Evolutionary conservation across 2,113 vertebrate species (phyloP), one percentile per base, ranked within the genome.

Genomic region (Malurus melanocephalus): DNA sequence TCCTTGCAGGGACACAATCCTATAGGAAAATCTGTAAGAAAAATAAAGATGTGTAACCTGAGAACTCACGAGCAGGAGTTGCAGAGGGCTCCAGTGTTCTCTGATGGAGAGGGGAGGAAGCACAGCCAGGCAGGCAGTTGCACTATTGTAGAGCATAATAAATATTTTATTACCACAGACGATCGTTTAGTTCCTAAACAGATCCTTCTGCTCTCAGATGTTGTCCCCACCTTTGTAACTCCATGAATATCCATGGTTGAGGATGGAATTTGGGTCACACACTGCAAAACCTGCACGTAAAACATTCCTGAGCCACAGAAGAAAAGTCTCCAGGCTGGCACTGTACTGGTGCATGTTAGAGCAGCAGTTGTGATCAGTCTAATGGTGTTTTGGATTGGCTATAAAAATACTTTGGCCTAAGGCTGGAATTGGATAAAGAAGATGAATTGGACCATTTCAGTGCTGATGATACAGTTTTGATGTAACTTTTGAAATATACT

Each of bases 161-260:
- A 93, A 83, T 75, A 88, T 43, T 89, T 81, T 35, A 92, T 85
- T 76, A 65, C 60, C 61, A 16, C 56, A n/a, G 59, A 21, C 72
- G 83, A 7, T 48, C 49, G 21, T 68, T 84, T 66, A 43, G 38
- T 89, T 88, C 88, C 86, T 75, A 14, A 86, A 76, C 33, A 43
- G 45, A 0, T 0, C 1, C 3, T 27, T 59, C 73, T 84, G 82
- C 62, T 16, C 52, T 88, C 0, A 0, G 42, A 6, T 27, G 35
- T 30, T 45, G 61, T 26, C 68, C 4, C 6, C 35, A 15, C 14
- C 1, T 73, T 56, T 82, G 26, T 57, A 40, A 5, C 66, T 90
- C 52, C 0, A 0, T 13, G 60, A 55, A 52, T 79, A 5, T 38
- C 48, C 5, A 5, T 0, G 12, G 30, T 1, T 3, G 11, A 66